phyloP scores from a whole-genome alignment of 2,888 invertebrate genomes.

The Spodoptera exigua region DNA sequence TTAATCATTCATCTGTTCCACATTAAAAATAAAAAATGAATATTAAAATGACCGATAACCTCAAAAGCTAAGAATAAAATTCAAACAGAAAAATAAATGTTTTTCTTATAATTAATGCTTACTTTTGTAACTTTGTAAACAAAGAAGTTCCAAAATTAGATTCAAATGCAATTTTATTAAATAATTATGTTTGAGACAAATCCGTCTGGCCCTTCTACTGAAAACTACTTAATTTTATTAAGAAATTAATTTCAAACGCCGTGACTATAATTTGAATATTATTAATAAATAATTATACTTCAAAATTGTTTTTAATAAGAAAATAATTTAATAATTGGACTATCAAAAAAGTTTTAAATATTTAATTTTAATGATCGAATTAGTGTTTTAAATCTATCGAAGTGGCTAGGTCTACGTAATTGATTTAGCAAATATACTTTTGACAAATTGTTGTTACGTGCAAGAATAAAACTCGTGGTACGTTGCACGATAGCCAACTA shows the following conservation, averaged over 20 bases:
- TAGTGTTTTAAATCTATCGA: slow-evolving; percentile 12
- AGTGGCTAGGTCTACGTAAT: not conserved
- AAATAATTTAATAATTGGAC: not conserved
- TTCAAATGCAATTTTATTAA: slow-evolving; percentile 6
- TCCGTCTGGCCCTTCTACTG: not conserved
- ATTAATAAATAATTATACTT: not conserved
- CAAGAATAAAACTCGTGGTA: no score
- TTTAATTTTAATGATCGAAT: slow-evolving; percentile 1
- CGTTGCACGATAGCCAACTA: no score
- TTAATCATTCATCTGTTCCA: no score
- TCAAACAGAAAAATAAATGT: no score
- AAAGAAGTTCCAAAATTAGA: slow-evolving; percentile 1
- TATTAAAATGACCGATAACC: no score
- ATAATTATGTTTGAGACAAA: slow-evolving; percentile 5
- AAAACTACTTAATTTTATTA: slow-evolving; percentile 10
- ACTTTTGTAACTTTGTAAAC: not conserved
- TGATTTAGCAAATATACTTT: no score
- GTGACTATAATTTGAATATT: slow-evolving; percentile 8
- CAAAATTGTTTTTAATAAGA: slow-evolving; percentile 5
- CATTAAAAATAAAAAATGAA: no score
- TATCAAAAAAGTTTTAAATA: not conserved
- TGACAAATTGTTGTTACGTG: no score
- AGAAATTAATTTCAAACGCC: not conserved
- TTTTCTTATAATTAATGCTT: no score
- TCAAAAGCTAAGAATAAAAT: no score